Base-by-base conservation (phyloP, 2,888 invertebrate species). In the Protula sp. region DNA sequence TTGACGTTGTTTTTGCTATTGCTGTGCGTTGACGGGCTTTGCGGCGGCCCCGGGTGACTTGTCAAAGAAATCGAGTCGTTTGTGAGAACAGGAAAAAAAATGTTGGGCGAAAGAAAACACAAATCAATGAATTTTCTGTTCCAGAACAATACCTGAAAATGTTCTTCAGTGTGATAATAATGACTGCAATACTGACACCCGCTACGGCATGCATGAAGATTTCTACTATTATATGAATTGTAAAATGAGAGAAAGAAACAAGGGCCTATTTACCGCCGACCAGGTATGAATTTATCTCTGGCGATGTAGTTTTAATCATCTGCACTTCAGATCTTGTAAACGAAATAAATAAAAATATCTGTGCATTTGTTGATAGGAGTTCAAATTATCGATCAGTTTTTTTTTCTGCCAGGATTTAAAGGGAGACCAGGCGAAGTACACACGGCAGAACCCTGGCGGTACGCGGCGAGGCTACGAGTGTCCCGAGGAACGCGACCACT, bases 151-250 rank as follows among this genome's bases (percentile, higher is more conserved):
- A 26, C 80, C 78, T 3, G 60, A 66, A 2, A 69, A 71, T 38
- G 67, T 67, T 4, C 59, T 60, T 5, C 57, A 67, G 30, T 80
- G 80, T 70, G 65, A 64, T 30, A 71, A 75, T 38, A 66, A 68
- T 54, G 67, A 80, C 63, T 80, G 80, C 64, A 72, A 77, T 63
- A 72, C 67, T 2, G 78, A 81, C 63, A 58, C 60, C 14, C 57
- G 68, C 14, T 81, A 73, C 66, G 78, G 81, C 9, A 78, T 80
- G 78, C 75, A 80, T 58, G 81, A 81, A 59, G 65, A 75, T 61
- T 76, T 72, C 59, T 62, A 70, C n/a, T 72, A 76, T 64, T 81
- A 80, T 64, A 31, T 65, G 9, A 64, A 70, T 31, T 80, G 80
- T 66, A 66, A 63, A 30, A 52, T 64, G 38, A 61, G 79, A 47